Percentiles rank a stretch among this genome's conserved stretches.
Evolutionary conservation across 2,888 invertebrate species (phyloP).

Genomic region (Coremacera marginata): DNA sequence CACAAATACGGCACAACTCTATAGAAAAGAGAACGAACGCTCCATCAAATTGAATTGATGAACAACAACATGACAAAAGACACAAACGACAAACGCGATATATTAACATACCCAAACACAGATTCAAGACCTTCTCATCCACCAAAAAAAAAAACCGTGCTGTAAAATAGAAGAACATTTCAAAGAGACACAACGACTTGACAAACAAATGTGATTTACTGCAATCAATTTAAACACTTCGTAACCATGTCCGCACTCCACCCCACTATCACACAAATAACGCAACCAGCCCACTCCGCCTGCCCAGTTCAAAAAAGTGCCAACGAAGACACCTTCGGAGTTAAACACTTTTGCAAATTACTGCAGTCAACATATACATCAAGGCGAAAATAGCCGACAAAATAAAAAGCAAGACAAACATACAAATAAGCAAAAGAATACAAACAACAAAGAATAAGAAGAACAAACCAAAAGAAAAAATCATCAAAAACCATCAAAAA

Average conservation of each 20-base stretch:
- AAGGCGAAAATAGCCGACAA: slow-evolving; percentile 63
- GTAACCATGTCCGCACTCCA: slow-evolving; percentile 19
- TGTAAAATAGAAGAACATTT: slow-evolving; percentile 28
- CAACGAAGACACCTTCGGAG: slow-evolving; percentile 55
- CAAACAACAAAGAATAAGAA: slow-evolving; percentile 21
- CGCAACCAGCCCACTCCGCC: not conserved
- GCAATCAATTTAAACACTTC: slow-evolving; percentile 65
- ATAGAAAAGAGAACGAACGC: not conserved
- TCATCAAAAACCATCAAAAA: not conserved
- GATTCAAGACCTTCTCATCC: not conserved
- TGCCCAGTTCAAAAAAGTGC: not conserved
- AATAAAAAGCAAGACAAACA: slow-evolving; percentile 38
- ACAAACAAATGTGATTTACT: slow-evolving; percentile 63
- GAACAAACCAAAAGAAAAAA: slow-evolving; percentile 26
- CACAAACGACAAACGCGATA: not conserved
- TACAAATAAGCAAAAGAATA: slow-evolving; percentile 23
- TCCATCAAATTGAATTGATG: not conserved
- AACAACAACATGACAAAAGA: not conserved
- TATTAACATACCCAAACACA: not conserved
- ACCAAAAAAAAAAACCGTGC: slow-evolving; percentile 2
- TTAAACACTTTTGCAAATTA: slow-evolving; percentile 62
- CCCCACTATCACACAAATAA: not conserved
- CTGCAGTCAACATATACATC: slow-evolving; percentile 65
- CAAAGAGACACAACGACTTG: slow-evolving; percentile 29
- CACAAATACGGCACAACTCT: not conserved